Evolutionary conservation across 2,888 invertebrate species (phyloP), one percentile per base, ranked within the genome.

Genomic region (Pandemis heparana): DNA sequence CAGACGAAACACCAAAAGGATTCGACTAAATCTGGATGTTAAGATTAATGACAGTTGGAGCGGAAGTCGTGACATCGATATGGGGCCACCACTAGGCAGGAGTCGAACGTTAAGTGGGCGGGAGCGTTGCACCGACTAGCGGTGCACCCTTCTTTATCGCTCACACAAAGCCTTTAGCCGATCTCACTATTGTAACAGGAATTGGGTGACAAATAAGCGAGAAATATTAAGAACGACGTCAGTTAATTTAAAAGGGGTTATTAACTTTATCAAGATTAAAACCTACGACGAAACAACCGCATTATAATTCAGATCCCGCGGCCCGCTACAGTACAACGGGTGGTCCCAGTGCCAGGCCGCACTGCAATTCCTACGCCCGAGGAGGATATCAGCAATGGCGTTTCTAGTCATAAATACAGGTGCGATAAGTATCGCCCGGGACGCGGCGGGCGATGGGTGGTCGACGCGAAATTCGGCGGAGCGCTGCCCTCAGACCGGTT

Each of bases 381-480:
- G 83, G 82, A 80, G 79, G 81, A 81, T 82, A 84, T 86, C 85
- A 81, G 82, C 83, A 86, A 86, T 87, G 85, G 86, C 84, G 88
- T 89, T 89, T 89, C 92, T 91, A 92, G 89, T 89, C 89, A 89
- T 92, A 92, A 93, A 92, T 89, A 90, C 86, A 84, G 89, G 87
- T 87, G 90, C 87, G 92, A 92, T 92, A 92, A 91, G 88, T 91
- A 92, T 93, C 92, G 82, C 80, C 80, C 82, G 83, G 86, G 78
- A 56, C 56, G 56, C 23, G 51, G 81, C 80, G 83, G 84, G 84
- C 87, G 85, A 86, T 92, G 93, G 94, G 92, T 93, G 93, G 94
- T 92, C 93, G 92, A 83, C 90, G 92, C 92, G 79, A 94, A 93
- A 89, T 94, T 93, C 92, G 94, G 93, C 92, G 86, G 90, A 89